Evolutionary conservation across 2,888 invertebrate genomes (phyloP), one percentile per base, ranked within the genome.

Genomic region (Drosophila multiciliata): DNA sequence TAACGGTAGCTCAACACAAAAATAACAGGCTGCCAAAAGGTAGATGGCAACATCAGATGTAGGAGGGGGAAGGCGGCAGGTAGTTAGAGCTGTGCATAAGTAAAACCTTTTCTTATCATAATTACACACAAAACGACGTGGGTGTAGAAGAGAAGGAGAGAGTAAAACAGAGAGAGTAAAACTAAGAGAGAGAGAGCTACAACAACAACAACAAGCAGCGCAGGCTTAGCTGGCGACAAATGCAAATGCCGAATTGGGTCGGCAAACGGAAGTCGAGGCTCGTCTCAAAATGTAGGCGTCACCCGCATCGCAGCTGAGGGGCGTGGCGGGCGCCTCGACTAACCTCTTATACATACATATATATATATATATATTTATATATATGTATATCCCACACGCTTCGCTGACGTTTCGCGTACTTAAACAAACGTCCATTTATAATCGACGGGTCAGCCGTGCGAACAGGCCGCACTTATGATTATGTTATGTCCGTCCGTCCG

Each of bases 41-140:
- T 76, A 66, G 70, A 20, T 17, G n/a, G 12, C 12, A 67, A 66
- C 70, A 33, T 48, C 64, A 45, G 42, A 23, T 20, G 52, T 23
- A 6, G 29, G 29, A 29, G n/a, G 11, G 36, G 17, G 11, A 57
- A 62, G 63, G 11, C 0, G 61, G 38, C 29, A 66, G 42, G 55
- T 42, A 59, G 53, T 54, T 65, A 1, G 20, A 58, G 50, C 52
- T 67, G 68, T 64, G 80, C 62, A 78, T 67, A 89, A 87, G 87
- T 87, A 90, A 87, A 87, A 89, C 90, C 89, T 90, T 87, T 89
- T 84, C 90, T 87, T 87, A 87, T 87, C 87, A 87, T 87, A 87
- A 90, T 90, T 87, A 87, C 87, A 87, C 90, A 87, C 89, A 87
- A 89, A 90, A 89, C 83, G 85, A 62, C 42, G 65, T 40, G 36